Percentiles rank a stretch among this genome's conserved stretches.
phyloP scores from a whole-genome alignment of 2,113 vertebrate genomes.

The Sinocyclocheilus rhinocerous region DNA sequence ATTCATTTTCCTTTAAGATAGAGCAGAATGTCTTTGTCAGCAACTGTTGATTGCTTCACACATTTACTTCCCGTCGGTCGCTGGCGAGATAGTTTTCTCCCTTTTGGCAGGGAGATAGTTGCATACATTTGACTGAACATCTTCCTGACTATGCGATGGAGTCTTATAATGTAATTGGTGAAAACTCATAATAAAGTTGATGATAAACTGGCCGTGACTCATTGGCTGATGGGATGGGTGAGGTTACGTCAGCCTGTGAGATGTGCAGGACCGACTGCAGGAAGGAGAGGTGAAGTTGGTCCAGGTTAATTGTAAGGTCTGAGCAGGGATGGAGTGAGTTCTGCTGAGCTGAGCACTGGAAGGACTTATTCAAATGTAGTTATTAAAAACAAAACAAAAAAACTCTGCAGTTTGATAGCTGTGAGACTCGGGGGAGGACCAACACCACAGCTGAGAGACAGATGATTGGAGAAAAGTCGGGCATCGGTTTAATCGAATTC shows the following conservation, averaged over 20 bases:
- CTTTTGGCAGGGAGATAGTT: constrained; percentile 44
- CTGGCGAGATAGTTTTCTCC: no score
- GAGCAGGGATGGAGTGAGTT: constrained; percentile 23
- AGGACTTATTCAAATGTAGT: constrained; percentile 34
- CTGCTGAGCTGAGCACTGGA: constrained; percentile 21
- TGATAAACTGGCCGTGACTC: constrained; percentile 58
- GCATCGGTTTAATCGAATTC: constrained; percentile 15
- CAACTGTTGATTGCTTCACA: constrained; percentile 43
- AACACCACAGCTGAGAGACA: no score
- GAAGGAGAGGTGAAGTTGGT: constrained; percentile 49
- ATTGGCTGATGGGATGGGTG: constrained; percentile 40
- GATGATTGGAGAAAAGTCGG: no score
- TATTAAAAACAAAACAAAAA: constrained; percentile 47
- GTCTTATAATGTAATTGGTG: constrained; percentile 55
- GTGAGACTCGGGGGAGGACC: no score
- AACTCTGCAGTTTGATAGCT: no score
- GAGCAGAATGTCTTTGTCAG: constrained; percentile 45
- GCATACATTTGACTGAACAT: constrained; percentile 50
- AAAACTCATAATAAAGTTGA: constrained; percentile 63
- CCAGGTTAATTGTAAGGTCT: constrained; percentile 24
- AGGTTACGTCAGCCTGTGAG: constrained; percentile 63
- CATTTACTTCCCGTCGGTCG: constrained; percentile 42
- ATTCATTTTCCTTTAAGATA: constrained; percentile 30
- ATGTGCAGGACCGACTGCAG: background rate
- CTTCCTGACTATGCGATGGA: constrained; percentile 32